Evolutionary conservation across 2,888 invertebrate genomes (phyloP), one percentile per base, ranked within the genome.

Genomic region (Oscheius sp.): DNA sequence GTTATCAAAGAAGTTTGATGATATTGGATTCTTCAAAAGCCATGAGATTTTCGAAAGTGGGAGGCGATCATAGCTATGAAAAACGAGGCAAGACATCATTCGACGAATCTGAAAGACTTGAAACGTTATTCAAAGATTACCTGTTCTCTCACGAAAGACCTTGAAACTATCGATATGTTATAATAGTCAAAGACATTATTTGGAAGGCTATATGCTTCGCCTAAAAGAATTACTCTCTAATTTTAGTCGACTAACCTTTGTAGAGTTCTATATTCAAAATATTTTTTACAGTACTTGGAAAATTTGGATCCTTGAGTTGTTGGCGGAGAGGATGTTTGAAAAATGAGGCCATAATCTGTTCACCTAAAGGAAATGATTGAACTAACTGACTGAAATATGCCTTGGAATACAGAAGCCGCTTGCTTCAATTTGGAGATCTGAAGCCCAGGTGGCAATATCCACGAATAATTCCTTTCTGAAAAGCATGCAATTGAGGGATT

Each of bases 151-250:
- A 82, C 74, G 68, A 79, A 83, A 2, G 77, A 76, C 33, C 71
- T 72, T 1, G 83, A 76, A 0, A 82, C 73, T 25, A 83, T 74
- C 12, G 73, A 76, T 0, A 83, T 74, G 66, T 81, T 81, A 68
- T 77, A 83, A 68, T 80, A 81, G 57, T 82, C 81, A 63, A 77
- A 80, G 57, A 78, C 46, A n/a, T 79, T 76, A 63, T 81, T 81
- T 12, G 67, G 58, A 23, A 75, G 42, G 4, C 69, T 68, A 57
- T 73, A 79, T 17, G 72, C 61, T 31, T 74, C 78, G 10, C 82
- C 83, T 61, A 12, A 50, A 70, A 55, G n/a, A n/a, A n/a, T n/a
- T n/a, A n/a, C n/a, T n/a, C 2, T 17, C 17, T 17, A 57, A 23
- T 3, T 15, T 25, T 5, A 45, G 10, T 15, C 42, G 12, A 46